Conservation (phyloP, 2,797 vertebrate species). For the Esox lucius region DNA sequence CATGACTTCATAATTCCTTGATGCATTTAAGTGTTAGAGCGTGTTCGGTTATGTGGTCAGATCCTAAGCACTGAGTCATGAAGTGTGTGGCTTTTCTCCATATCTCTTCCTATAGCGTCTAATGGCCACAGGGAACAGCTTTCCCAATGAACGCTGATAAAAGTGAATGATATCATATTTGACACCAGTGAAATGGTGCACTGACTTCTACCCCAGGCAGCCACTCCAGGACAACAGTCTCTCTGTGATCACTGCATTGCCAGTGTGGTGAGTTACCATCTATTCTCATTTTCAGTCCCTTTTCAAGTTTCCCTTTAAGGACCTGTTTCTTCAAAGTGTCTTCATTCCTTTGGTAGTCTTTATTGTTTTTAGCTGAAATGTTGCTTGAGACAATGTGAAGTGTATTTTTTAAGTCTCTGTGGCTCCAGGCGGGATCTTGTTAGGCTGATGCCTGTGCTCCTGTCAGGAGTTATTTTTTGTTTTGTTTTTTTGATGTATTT, state of each 20-base stretch:
- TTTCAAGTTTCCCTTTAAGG: too few species aligned
- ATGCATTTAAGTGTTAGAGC: too few species aligned
- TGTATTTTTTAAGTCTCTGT: too few species aligned
- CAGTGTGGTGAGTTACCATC: too few species aligned
- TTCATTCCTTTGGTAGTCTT: not conserved
- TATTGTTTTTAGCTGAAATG: not conserved
- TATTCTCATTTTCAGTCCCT: constrained; percentile 54
- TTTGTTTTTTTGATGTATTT: too few species aligned
- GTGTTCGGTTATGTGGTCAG: too few species aligned
- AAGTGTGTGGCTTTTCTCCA: not conserved
- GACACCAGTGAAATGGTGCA: constrained; percentile 69
- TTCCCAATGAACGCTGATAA: constrained; percentile 67
- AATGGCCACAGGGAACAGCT: constrained; percentile 65
- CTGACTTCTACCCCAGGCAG: constrained; percentile 72
- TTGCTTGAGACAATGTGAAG: not conserved
- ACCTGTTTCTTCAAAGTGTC: too few species aligned
- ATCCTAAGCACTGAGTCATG: too few species aligned
- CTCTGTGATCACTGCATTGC: constrained; percentile 17
- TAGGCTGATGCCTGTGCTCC: too few species aligned
- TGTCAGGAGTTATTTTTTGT: too few species aligned
- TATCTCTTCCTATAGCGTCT: constrained; percentile 27
- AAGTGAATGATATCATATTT: constrained; percentile 74
- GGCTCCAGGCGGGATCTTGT: too few species aligned
- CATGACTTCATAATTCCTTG: too few species aligned
- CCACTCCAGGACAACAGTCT: constrained; percentile 63